Percentiles rank a stretch among this genome's conserved stretches.
Conservation (phyloP, 1,140 invertebrate genomes). For the Polypedilum vanderplanki region DNA sequence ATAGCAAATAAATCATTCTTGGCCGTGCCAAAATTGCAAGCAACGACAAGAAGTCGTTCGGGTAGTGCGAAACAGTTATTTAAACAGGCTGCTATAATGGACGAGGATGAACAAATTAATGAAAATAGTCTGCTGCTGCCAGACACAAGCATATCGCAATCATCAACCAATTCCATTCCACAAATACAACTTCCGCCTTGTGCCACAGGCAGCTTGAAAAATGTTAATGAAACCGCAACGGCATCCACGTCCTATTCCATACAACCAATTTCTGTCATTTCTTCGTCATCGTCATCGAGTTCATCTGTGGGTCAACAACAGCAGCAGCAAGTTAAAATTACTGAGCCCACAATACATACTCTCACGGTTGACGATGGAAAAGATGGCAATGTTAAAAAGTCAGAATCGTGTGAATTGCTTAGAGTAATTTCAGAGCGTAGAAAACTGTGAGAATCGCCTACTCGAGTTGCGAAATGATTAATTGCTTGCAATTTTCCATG, state of each 20-base stretch:
- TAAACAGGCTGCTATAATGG: constrained; percentile 42
- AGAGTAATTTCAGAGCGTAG: constrained; percentile 42
- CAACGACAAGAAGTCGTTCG: constrained; percentile 40
- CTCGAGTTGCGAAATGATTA: background rate
- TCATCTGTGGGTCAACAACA: background rate
- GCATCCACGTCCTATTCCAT: too few species aligned
- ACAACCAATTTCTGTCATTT: constrained; percentile 6
- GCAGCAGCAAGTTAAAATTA: background rate
- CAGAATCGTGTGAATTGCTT: constrained; percentile 42
- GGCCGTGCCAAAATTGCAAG: constrained; percentile 41
- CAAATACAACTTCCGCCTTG: constrained; percentile 21
- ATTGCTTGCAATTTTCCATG: constrained; percentile 20
- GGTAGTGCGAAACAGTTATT: constrained; percentile 44
- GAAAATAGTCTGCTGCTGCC: constrained; percentile 40
- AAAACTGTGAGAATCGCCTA: background rate
- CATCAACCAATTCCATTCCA: constrained; percentile 1
- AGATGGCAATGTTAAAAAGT: constrained; percentile 34
- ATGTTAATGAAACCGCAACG: background rate
- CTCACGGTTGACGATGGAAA: constrained; percentile 19
- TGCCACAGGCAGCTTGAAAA: background rate
- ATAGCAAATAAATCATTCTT: constrained; percentile 33
- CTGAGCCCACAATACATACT: background rate
- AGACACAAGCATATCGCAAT: constrained; percentile 30
- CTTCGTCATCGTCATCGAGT: constrained; percentile 22
- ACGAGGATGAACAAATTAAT: constrained; percentile 42